A percentile compares a stretch with the other conserved stretches of the same genome.
Evolutionary conservation across 2,888 invertebrate genomes (phyloP).

Genomic region (Odontothrips loti): DNA sequence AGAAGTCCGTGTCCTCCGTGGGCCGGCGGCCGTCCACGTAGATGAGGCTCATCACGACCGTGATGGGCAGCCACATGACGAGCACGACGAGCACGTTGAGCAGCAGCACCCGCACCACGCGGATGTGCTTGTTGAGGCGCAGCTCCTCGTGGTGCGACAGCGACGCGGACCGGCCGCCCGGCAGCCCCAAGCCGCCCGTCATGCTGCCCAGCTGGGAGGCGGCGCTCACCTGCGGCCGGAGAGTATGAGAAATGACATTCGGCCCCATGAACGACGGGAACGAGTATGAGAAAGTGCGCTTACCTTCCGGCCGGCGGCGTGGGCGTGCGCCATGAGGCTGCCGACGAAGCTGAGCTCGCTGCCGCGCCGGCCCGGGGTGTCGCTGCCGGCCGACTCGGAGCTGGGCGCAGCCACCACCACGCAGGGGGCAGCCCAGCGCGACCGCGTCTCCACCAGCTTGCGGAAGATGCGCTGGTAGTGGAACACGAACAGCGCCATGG

Average conservation of each 20-base stretch:
- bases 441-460: constrained; percentile 52
- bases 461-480: constrained; percentile 55
- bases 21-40: constrained; percentile 53
- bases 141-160: constrained; percentile 52
- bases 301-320: constrained; percentile 6
- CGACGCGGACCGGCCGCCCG: constrained; percentile 47
- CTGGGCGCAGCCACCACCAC: constrained; percentile 48
- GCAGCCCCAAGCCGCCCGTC: constrained; percentile 37
- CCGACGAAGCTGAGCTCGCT: constrained; percentile 52
- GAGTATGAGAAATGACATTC: no score
- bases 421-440: constrained; percentile 47
- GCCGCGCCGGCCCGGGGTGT: constrained; percentile 46
- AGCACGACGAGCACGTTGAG: constrained; percentile 54
- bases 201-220: constrained; percentile 15
- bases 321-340: constrained; percentile 42
- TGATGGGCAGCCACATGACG: constrained; percentile 57
- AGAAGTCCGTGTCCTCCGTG: constrained; percentile 51
- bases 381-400: constrained; percentile 38
- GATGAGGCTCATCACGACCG: constrained; percentile 52
- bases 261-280: no score
- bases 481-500: constrained; percentile 53
- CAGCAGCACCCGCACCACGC: constrained; percentile 52
- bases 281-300: neutral
- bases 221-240: neutral
- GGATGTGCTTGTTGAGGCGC: constrained; percentile 52